A percentile compares a stretch with the other conserved stretches of the same genome.
Evolutionary conservation across 2,797 vertebrate species (phyloP).

Genomic region (Glossophaga mutica): DNA sequence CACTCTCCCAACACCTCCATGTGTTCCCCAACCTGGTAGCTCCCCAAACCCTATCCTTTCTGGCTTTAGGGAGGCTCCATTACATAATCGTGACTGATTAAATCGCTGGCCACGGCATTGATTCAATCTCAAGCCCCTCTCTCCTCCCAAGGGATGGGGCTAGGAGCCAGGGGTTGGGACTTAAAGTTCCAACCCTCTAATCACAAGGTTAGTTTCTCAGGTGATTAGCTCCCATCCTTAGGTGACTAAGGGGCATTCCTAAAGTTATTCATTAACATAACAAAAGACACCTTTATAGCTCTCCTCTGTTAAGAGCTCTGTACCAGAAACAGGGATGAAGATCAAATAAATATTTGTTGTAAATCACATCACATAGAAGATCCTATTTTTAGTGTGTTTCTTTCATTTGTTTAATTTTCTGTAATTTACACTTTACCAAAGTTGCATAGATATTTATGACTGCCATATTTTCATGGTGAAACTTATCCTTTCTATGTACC

Average conservation of each 20-base stretch:
- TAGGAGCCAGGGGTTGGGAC: no score
- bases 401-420: neutral
- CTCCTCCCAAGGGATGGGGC: neutral
- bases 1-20: neutral
- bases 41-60: neutral
- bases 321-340: neutral
- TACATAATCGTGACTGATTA: neutral
- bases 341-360: neutral
- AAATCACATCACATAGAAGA: neutral
- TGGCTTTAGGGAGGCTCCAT: neutral
- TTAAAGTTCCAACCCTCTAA: neutral
- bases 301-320: neutral
- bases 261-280: neutral
- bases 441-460: neutral
- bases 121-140: neutral
- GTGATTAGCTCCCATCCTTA: neutral
- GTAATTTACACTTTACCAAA: neutral
- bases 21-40: neutral
- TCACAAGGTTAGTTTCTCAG: neutral
- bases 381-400: neutral
- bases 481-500: neutral
- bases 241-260: neutral
- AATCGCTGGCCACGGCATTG: neutral
- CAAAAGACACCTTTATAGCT: neutral
- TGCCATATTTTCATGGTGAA: neutral